These are phyloP conservation scores for Sebastes oblongus DNA, from an alignment of 2,797 vertebrate genomes.

Conservation along the genomic window DNA sequence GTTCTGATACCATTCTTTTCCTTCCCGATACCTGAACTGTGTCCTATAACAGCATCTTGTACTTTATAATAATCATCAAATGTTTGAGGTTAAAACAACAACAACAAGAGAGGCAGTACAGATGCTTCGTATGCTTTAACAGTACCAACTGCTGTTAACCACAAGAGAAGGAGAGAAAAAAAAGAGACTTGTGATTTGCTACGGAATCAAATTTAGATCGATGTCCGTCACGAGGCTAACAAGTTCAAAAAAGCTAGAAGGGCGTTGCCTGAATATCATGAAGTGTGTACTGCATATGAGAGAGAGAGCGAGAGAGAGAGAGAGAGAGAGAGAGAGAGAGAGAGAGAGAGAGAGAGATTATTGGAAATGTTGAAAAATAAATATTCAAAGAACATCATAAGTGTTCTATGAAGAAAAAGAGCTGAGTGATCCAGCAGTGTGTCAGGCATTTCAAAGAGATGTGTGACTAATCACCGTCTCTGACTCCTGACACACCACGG, in stretches of 20 bases:
- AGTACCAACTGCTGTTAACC: neutral
- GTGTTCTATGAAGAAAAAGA: neutral
- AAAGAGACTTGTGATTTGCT: neutral
- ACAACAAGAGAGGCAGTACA: neutral
- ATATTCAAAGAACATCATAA: neutral
- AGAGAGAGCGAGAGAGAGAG: neutral
- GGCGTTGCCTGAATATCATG: neutral
- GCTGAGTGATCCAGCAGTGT: constrained; percentile 38
- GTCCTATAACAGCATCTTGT: neutral
- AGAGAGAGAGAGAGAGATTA: too few relatives aligned
- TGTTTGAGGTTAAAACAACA: neutral
- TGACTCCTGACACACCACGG: constrained; percentile 2
- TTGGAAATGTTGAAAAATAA: constrained; percentile 1
- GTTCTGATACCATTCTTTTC: too few relatives aligned
- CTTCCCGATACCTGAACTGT: too few relatives aligned
- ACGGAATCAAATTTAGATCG: neutral
- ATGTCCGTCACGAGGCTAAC: too few relatives aligned
- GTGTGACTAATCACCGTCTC: constrained; percentile 32
- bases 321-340: neutral
- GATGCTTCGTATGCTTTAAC: neutral
- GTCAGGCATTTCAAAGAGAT: constrained; percentile 34
- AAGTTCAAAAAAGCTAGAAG: neutral
- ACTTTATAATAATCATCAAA: neutral
- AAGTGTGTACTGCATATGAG: neutral
- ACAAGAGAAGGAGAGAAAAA: neutral